Percentiles rank a stretch among this genome's conserved stretches.
These are phyloP conservation scores for Chloebia gouldiae DNA, from an alignment of 2,113 vertebrate species.

Conservation along the genomic window DNA sequence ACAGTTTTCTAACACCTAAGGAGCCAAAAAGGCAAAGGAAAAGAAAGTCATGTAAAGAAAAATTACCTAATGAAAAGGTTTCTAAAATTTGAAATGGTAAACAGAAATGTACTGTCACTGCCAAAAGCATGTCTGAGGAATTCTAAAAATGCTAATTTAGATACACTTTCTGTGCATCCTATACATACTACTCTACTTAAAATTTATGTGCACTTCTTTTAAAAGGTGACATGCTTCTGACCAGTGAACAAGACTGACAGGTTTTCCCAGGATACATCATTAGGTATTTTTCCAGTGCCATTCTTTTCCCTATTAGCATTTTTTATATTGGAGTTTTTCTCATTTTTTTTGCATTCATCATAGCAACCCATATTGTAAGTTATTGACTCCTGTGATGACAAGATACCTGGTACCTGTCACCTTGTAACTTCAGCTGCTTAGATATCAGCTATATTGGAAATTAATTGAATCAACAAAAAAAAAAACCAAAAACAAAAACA, in stretches of 20 bases:
- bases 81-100: neutral
- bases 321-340: neutral
- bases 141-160: neutral
- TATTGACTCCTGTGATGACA: neutral
- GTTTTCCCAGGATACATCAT: neutral
- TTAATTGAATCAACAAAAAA: neutral
- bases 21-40: neutral
- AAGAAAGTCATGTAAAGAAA: neutral
- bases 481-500: neutral
- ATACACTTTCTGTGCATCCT: neutral
- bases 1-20: neutral
- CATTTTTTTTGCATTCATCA: neutral
- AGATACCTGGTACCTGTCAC: neutral
- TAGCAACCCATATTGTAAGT: rapidly evolving
- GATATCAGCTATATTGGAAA: neutral
- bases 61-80: neutral
- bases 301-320: neutral
- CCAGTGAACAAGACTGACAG: neutral
- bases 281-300: neutral
- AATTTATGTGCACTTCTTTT: neutral
- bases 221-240: neutral
- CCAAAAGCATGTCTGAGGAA: neutral
- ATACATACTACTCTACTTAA: neutral
- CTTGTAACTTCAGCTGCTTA: neutral
- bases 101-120: neutral